Percentiles rank a stretch among this genome's conserved stretches.
Evolutionary conservation across 1,140 invertebrate species (phyloP).

Genomic region (Coptotermes formosanus): DNA sequence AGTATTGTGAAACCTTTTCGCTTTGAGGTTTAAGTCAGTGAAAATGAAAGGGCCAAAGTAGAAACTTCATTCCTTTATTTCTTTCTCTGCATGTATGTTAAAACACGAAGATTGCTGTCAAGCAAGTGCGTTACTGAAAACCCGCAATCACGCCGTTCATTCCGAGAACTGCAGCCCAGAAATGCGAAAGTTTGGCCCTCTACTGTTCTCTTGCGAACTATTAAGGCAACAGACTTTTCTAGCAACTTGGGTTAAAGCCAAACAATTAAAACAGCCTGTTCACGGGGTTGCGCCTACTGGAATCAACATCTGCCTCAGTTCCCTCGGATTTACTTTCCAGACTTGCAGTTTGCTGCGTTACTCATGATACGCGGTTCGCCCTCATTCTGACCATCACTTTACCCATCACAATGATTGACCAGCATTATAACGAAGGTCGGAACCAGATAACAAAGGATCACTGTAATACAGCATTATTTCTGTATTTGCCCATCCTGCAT

Average conservation of each 20-base stretch:
- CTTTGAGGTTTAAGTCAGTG: not conserved
- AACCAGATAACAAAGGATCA: not conserved
- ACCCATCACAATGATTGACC: not conserved
- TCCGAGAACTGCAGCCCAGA: not conserved
- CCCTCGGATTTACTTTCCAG: not conserved
- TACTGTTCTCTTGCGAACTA: not conserved
- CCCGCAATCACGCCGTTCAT: not conserved
- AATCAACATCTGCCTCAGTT: not conserved
- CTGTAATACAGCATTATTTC: not conserved
- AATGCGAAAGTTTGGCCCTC: not conserved
- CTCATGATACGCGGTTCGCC: not conserved
- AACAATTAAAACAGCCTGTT: not conserved
- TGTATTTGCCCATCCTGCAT: not conserved
- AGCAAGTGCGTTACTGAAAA: not conserved
- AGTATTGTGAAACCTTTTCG: not conserved
- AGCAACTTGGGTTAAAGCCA: constrained; percentile 7
- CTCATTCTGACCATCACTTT: not conserved
- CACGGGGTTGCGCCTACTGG: not conserved
- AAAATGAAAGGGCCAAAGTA: not conserved
- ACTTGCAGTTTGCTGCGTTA: not conserved
- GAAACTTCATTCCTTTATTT: not conserved
- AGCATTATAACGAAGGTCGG: not conserved
- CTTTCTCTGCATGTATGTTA: not conserved
- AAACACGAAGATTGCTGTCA: not conserved
- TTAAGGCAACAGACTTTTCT: not conserved